phyloP scores from a whole-genome alignment of 2,113 vertebrate genomes.

The Scolopax mira region DNA sequence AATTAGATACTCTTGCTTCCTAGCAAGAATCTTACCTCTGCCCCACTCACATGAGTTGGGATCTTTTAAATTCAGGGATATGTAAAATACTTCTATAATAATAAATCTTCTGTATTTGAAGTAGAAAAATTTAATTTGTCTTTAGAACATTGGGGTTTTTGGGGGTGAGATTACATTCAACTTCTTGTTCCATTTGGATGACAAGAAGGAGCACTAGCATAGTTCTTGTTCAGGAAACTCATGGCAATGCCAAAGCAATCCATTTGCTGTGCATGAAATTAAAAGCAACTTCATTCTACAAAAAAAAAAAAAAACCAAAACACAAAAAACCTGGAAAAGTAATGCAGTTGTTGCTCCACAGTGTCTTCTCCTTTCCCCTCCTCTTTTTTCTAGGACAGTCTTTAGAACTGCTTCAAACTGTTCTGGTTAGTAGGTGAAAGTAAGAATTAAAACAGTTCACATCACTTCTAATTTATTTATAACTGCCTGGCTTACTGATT shows the following conservation, averaged over 20 bases:
- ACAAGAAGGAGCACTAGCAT: neutral
- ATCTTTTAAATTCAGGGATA: neutral
- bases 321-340: too few relatives aligned
- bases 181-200: neutral
- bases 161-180: fast-evolving
- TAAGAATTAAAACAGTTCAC: neutral
- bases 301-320: neutral
- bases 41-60: fast-evolving
- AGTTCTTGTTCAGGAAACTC: neutral
- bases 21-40: neutral
- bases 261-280: neutral
- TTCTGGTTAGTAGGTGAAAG: neutral
- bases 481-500: neutral
- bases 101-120: neutral
- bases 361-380: neutral
- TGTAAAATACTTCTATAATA: neutral
- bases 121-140: neutral
- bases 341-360: neutral
- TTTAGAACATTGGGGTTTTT: fast-evolving
- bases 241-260: fast-evolving
- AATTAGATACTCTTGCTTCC: neutral
- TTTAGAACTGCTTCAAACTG: neutral
- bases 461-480: neutral
- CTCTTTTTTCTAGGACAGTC: neutral
- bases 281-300: neutral